Evolutionary conservation across 1,140 invertebrate species (phyloP).

Genomic region (Mya arenaria): DNA sequence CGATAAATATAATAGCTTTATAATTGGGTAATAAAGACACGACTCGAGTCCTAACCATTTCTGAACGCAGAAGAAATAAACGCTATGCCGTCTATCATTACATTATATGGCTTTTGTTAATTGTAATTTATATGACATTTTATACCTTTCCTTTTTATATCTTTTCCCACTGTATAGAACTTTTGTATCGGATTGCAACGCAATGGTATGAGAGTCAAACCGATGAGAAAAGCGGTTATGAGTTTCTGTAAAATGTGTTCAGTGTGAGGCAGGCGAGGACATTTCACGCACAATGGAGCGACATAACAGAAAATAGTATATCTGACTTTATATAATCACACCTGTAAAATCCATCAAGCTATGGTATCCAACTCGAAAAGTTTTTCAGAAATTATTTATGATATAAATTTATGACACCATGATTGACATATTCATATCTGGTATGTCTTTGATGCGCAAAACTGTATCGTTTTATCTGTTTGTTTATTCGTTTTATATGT

Average conservation of each 20-base stretch:
- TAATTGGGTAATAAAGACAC: conserved; percentile 39
- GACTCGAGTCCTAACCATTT: background rate
- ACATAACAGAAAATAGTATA: background rate
- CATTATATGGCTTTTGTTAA: conserved; percentile 37
- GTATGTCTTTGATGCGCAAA: no score
- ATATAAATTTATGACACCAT: no score
- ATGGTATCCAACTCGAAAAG: no score
- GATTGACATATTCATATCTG: no score
- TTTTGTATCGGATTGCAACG: background rate
- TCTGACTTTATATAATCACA: conserved; percentile 1
- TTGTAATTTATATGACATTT: conserved; percentile 47
- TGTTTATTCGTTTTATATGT: no score
- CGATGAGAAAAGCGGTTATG: conserved; percentile 11
- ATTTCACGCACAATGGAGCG: conserved; percentile 26
- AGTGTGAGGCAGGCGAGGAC: conserved; percentile 14
- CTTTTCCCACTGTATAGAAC: conserved; percentile 37
- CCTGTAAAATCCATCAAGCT: conserved; percentile 28
- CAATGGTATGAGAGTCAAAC: background rate
- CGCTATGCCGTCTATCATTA: background rate
- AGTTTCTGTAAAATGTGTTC: conserved; percentile 23
- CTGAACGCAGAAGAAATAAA: background rate
- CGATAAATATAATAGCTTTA: conserved; percentile 32
- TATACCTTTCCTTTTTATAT: conserved; percentile 35
- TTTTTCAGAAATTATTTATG: no score
- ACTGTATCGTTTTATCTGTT: no score